A percentile compares a stretch with the other conserved stretches of the same genome.
Conservation (phyloP, 2,888 invertebrate species). For the Chouioia cunea region DNA sequence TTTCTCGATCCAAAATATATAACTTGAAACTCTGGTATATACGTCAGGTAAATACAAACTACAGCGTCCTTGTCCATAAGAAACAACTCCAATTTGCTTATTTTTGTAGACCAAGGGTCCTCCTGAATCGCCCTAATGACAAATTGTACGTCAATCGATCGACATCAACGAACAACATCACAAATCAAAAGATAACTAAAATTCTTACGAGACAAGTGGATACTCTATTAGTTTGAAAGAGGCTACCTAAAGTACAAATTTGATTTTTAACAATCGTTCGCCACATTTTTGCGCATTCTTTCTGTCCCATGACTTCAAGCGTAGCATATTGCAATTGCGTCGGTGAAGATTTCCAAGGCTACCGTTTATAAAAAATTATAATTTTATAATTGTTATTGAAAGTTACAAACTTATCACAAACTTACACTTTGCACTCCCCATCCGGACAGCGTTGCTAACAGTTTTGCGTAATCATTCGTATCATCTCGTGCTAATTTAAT, state of each 20-base stretch:
- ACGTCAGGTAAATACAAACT: not conserved
- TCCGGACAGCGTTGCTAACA: conserved; percentile 45
- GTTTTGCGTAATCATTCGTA: conserved; percentile 9
- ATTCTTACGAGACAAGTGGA: conserved; percentile 4
- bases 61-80: conserved; percentile 8
- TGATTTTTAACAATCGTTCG: not conserved
- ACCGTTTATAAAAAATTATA: no score
- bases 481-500: conserved; percentile 40
- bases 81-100: conserved; percentile 22
- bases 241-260: not conserved
- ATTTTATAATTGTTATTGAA: not conserved
- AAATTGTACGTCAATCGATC: no score
- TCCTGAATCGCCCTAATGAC: conserved; percentile 28
- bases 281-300: conserved; percentile 5
- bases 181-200: not conserved
- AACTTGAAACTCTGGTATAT: conserved; percentile 20
- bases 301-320: not conserved
- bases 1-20: conserved; percentile 20
- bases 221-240: not conserved
- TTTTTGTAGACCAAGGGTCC: conserved; percentile 1
- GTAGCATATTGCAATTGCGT: not conserved
- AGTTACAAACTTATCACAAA: no score
- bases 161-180: not conserved
- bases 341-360: no score
- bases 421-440: conserved; percentile 48